Percentiles rank a stretch among this genome's conserved stretches.
These are phyloP conservation scores for Monopis laevigella DNA, from an alignment of 2,888 invertebrate species.

Conservation along the genomic window DNA sequence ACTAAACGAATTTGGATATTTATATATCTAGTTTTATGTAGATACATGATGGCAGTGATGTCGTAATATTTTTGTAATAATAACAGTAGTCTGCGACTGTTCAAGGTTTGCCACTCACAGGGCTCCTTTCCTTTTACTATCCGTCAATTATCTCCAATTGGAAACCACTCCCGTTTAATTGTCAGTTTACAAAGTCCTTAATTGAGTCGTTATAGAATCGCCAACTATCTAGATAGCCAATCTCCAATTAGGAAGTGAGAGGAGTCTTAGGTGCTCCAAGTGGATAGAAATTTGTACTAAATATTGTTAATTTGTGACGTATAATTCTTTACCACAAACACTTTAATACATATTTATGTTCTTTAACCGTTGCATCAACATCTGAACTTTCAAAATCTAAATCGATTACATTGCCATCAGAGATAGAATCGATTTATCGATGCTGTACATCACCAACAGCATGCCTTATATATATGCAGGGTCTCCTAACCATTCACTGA, in stretches of 20 bases:
- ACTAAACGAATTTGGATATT: no score
- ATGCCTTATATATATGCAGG: neutral
- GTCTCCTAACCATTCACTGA: conserved; percentile 10
- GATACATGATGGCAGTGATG: no score
- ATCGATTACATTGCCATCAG: conserved; percentile 4
- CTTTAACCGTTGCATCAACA: conserved; percentile 4
- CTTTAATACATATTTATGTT: neutral
- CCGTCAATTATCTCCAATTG: conserved; percentile 6
- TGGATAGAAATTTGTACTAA: no score
- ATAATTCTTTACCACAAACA: neutral
- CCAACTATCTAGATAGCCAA: no score
- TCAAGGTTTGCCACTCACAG: no score
- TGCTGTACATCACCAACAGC: conserved; percentile 3
- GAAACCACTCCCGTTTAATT: conserved; percentile 6
- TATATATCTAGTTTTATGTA: no score
- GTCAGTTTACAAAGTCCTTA: neutral
- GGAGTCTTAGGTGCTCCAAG: no score
- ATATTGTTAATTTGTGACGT: neutral
- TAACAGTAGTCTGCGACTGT: no score
- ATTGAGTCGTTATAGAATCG: neutral
- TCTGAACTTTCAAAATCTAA: conserved; percentile 7
- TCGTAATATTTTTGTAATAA: no score
- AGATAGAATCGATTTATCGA: conserved; percentile 4
- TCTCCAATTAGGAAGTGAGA: no score
- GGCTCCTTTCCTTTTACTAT: conserved; percentile 6